Conservation (phyloP, 2,113 vertebrate species). For the Siniperca knerii region DNA sequence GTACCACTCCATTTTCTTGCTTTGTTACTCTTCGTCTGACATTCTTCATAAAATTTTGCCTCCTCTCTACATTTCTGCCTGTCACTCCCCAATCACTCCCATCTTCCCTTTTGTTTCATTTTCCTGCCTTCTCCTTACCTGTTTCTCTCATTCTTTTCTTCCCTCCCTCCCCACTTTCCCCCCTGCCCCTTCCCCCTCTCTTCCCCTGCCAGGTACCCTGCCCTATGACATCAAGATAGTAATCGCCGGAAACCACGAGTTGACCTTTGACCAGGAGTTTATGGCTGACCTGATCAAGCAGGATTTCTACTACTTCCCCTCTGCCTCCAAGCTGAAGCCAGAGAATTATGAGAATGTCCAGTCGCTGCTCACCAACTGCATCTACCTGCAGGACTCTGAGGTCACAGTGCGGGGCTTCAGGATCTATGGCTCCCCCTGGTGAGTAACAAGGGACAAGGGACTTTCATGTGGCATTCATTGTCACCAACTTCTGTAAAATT, state of each 20-base stretch:
- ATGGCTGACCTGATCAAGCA: slow-evolving; percentile 99
- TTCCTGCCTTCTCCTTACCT: no score
- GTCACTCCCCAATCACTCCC: not conserved
- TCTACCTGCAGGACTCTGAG: slow-evolving; percentile 98
- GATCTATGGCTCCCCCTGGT: slow-evolving; percentile 97
- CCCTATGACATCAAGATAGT: slow-evolving; percentile 98
- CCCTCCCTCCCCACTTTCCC: not conserved
- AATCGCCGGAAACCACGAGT: slow-evolving; percentile 96
- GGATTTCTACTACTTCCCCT: slow-evolving; percentile 99
- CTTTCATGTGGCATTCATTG: not conserved
- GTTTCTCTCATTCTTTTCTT: not conserved
- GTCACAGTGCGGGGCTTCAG: slow-evolving; percentile 94
- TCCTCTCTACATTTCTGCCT: not conserved
- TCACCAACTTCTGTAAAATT: not conserved
- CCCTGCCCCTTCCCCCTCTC: not conserved
- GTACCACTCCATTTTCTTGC: not conserved
- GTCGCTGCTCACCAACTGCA: slow-evolving; percentile 96
- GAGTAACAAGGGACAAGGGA: slow-evolving; percentile 74
- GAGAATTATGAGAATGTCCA: slow-evolving; percentile 98
- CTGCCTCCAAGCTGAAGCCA: slow-evolving; percentile 96
- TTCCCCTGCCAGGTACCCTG: slow-evolving; percentile 87
- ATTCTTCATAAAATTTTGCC: slow-evolving; percentile 22
- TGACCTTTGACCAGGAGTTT: slow-evolving; percentile 99
- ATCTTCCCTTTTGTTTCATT: not conserved
- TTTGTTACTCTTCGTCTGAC: slow-evolving; percentile 2